Base-by-base conservation (phyloP, 2,113 vertebrate species). In the Dolichallabes microphthalmus region DNA sequence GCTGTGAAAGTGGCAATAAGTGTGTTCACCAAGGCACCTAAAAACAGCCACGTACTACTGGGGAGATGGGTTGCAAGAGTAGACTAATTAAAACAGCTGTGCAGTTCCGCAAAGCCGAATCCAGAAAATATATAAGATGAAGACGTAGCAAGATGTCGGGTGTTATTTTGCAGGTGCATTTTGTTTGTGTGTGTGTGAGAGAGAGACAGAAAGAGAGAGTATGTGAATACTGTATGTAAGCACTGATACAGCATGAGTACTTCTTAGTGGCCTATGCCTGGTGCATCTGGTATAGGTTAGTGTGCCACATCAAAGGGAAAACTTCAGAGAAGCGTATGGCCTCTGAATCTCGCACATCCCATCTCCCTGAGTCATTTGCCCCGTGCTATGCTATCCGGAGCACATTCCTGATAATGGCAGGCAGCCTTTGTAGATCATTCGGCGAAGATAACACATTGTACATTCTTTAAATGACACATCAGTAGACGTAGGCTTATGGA, bases 271-370 rank as follows among this genome's bases (percentile, higher is more conserved):
- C 50, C 85, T 76, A 76, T 52, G 75, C 82, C 80, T 81, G 45
- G 61, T 82, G 75, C 93, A 93, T 94, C 90, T 94, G 93, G 89
- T 92, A 90, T 86, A 91, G 85, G 83, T 94, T 94, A 92, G 82
- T 39, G 68, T 74, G 85, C 81, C 39, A 91, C 91, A 93, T 94
- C 93, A 93, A 93, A 94, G 86, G 79, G 45, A 63, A 68, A 76
- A 90, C 85, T 88, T 87, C 80, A 90, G 66, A 91, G 83, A 86
- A 75, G 39, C 68, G 60, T 39, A 71, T 52, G 61, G 77, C 83
- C 83, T 75, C 78, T 53, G 82, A 90, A 88, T 87, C 85, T 84
- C 89, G 66, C 81, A 86, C 87, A 87, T 89, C 89, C 84, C 81
- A 88, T 90, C 90, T 88, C 73, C 85, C 61, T 60, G 27, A 88